Evolutionary conservation across 2,113 vertebrate species (phyloP), one percentile per base, ranked within the genome.

Genomic region (Raja brachyura): DNA sequence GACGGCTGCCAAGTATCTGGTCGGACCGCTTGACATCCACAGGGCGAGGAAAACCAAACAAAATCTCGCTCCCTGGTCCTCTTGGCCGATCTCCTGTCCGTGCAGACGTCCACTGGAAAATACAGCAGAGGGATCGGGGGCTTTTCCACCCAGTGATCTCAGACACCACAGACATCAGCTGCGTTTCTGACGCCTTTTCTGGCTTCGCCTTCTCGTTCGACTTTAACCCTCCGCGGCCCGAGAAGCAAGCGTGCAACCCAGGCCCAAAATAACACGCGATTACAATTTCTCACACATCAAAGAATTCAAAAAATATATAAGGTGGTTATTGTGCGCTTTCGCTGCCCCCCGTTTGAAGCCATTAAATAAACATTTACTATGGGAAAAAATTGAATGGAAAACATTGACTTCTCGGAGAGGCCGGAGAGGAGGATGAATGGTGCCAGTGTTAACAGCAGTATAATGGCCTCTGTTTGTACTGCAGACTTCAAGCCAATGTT

Each of bases 381-480:
- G 39, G 39, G 39, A 3, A 25, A 90, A 92, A 92, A 92, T 48
- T 92, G 61, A 73, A 92, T 92, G 88, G 88, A 92, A 92, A 92
- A 68, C 48, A 92, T 92, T 92, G 70, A 92, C 70, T 92, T 11
- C 63, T 92, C 16, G 25, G 33, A 73, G 16, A 92, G 88, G 0
- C 13, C n/a, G 18, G 59, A 63, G 59, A 63, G 59, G 11, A 33
- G 59, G 33, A 92, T 92, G 88, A 92, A 92, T 92, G 31, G 88
- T 68, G 66, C 88, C 66, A 48, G 88, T 92, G 88, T 92, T 92
- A 92, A 92, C 63, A 70, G 5, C 33, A 73, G 59, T 73, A 70
- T 92, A 92, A 92, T 88, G 83, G 13, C 83, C 63, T 88, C 83
- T 88, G 83, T 88, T 88, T 88, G 83, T 18, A 63, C 59, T 63